Conservation (phyloP, 2,888 invertebrate genomes). For the Apamea epomidion region DNA sequence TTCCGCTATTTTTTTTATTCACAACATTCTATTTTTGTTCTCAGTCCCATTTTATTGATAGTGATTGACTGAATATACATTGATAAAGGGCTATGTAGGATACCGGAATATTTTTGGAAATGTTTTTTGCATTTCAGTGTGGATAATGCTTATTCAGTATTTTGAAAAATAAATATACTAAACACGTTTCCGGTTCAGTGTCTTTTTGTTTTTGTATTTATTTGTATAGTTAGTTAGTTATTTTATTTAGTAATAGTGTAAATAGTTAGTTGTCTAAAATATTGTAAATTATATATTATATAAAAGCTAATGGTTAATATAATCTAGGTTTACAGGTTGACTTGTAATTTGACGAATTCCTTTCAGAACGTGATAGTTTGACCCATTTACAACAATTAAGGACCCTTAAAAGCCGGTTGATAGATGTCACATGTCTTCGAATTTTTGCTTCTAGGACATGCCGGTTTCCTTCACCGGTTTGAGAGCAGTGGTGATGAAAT, state of each 20-base stretch:
- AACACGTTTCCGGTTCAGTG: neutral
- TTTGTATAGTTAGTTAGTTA: neutral
- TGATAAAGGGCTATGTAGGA: neutral
- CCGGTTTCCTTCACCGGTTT: too few relatives aligned
- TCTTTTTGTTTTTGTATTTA: neutral
- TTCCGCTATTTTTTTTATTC: neutral
- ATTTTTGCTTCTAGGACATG: too few relatives aligned
- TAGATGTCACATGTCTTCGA: too few relatives aligned
- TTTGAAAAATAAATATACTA: neutral
- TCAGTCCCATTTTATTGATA: neutral
- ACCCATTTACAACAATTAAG: too few relatives aligned
- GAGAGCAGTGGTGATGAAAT: too few relatives aligned
- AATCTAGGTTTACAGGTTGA: neutral
- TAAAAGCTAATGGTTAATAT: neutral
- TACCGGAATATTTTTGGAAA: neutral
- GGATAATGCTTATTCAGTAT: neutral
- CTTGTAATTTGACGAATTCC: too few relatives aligned
- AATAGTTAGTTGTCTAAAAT: neutral
- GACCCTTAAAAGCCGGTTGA: too few relatives aligned
- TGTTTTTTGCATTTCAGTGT: neutral
- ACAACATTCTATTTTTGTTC: neutral
- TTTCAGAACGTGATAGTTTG: too few relatives aligned
- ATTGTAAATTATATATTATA: neutral
- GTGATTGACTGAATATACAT: neutral
- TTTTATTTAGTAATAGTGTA: neutral